Base-by-base conservation (phyloP, 1,140 invertebrate genomes). In the Sinella curviseta region DNA sequence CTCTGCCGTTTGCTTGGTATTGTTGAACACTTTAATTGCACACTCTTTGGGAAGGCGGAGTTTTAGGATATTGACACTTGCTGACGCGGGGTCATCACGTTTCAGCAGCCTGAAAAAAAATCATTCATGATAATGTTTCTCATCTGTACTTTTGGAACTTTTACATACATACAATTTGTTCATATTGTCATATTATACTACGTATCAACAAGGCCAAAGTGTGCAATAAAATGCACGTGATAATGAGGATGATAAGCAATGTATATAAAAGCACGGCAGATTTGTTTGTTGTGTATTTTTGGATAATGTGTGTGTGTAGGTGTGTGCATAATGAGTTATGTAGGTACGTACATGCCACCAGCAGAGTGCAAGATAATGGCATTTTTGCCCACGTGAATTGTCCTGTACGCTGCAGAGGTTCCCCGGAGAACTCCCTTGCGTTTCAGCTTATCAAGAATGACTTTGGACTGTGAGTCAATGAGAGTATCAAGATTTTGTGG, bases 1-100 rank as follows among this genome's bases (percentile, higher is more conserved):
- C 8, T 8, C 24, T 17, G 26, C n/a, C 12, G 8, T 94, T 84
- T 93, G 93, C 54, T 96, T 87, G 4, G 94, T 95, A 0, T 94
- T 97, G 87, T 96, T 96, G 85, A 93, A 97, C n/a, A 97, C 91
- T 88, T 97, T 96, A 4, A 96, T 90, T 54, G 93, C 94, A 88
- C 92, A 94, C 86, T 95, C 92, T 80, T 90, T 88, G 31, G 93
- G 91, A n/a, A 93, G 31, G 26, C 65, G 65, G 8, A 31, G 65
- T 30, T 70, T 70, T 33, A 70, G 65, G 3, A 12, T 31, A 14
- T 12, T 70, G 2, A 8, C 8, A 30, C 1, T 33, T 8, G 65
- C 8, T 70, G 31, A 70, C 12, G 65, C 4, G 12, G 65, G 26
- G 65, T 33, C 65, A 30, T 70, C 65, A 3, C n/a, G 65, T 33